Conservation (phyloP, 2,888 invertebrate species). For the Pelosia muscerda region DNA sequence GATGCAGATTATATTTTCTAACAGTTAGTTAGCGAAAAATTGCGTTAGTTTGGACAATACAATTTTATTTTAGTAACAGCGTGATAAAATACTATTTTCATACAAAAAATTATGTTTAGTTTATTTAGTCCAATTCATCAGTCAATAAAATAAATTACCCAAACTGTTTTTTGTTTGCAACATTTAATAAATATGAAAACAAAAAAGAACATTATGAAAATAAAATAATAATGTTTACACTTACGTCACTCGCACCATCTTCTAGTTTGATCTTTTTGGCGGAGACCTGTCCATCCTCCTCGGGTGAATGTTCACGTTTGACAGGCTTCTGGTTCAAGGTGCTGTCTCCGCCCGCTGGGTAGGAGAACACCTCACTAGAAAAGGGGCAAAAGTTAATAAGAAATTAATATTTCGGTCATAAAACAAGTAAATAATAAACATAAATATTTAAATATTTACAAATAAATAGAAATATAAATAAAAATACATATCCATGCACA, state of each 20-base stretch:
- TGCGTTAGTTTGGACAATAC: too few relatives aligned
- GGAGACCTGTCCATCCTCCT: slow-evolving; percentile 62
- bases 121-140: background rate
- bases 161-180: too few relatives aligned
- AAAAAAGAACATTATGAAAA: background rate
- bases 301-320: slow-evolving; percentile 88
- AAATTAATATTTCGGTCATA: background rate
- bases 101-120: too few relatives aligned
- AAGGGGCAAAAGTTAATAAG: background rate
- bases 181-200: too few relatives aligned
- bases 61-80: too few relatives aligned
- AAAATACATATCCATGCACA: too few relatives aligned
- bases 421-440: background rate
- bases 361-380: slow-evolving; percentile 92
- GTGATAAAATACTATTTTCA: too few relatives aligned
- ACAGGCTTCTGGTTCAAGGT: slow-evolving; percentile 88
- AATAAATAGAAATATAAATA: too few relatives aligned
- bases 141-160: too few relatives aligned
- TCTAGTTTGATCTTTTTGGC: slow-evolving; percentile 86
- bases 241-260: slow-evolving; percentile 69
- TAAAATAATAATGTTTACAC: slow-evolving; percentile 23
- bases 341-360: slow-evolving; percentile 93
- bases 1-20: too few relatives aligned
- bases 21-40: too few relatives aligned
- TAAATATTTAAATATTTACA: too few relatives aligned